Conservation (phyloP, 2,888 invertebrate genomes). For the Scaptomyza cyrtandrae region DNA sequence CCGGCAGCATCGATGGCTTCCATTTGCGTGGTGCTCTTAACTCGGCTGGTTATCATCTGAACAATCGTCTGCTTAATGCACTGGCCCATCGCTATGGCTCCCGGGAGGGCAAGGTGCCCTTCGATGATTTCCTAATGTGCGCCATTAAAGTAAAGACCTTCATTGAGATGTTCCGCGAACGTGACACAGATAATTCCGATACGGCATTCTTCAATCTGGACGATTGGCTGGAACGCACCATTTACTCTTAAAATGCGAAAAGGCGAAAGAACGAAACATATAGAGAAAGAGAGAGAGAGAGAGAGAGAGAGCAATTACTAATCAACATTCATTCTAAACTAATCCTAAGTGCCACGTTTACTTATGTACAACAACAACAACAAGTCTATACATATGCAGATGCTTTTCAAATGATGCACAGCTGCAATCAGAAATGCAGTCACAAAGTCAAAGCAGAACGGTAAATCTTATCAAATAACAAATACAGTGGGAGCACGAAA, state of each 20-base stretch:
- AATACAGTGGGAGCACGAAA: slow-evolving; percentile 26
- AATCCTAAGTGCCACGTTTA: slow-evolving; percentile 71
- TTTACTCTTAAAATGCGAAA: slow-evolving; percentile 89
- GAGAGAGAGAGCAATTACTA: slow-evolving; percentile 6
- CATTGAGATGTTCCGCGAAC: slow-evolving; percentile 94
- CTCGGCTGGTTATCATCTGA: slow-evolving; percentile 95
- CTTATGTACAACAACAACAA: slow-evolving; percentile 51
- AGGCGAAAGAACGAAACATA: neutral
- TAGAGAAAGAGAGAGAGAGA: too few relatives aligned
- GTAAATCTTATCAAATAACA: slow-evolving; percentile 51
- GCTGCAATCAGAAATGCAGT: slow-evolving; percentile 34
- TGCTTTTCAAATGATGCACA: slow-evolving; percentile 22
- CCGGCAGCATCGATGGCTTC: slow-evolving; percentile 92
- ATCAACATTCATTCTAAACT: slow-evolving; percentile 39
- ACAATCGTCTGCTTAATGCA: slow-evolving; percentile 94
- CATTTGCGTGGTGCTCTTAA: slow-evolving; percentile 93
- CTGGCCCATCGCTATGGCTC: slow-evolving; percentile 96
- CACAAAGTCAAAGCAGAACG: slow-evolving; percentile 15
- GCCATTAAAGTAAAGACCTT: slow-evolving; percentile 96
- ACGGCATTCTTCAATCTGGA: slow-evolving; percentile 94
- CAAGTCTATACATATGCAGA: slow-evolving; percentile 3
- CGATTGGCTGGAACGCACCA: slow-evolving; percentile 95
- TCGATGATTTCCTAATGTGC: slow-evolving; percentile 98
- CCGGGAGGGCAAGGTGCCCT: slow-evolving; percentile 92
- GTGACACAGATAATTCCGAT: slow-evolving; percentile 89